Conservation (phyloP, 2,888 invertebrate genomes). For the Anorthoa munda region DNA sequence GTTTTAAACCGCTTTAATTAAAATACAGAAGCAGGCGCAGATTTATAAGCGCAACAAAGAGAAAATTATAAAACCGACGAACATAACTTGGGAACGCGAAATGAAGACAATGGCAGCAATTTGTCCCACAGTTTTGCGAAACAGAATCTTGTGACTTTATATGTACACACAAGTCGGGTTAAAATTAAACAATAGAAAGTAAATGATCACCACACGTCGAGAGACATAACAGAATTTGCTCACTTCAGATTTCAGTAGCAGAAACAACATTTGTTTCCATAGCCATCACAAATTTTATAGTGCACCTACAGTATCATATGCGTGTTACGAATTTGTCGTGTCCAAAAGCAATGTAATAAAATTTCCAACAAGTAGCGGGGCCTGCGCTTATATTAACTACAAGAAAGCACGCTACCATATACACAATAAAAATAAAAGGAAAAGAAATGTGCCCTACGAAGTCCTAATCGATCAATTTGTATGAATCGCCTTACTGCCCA, state of each 20-base stretch:
- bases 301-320: constrained; percentile 20
- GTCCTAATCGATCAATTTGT: constrained; percentile 56
- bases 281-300: constrained; percentile 3
- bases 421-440: constrained; percentile 37
- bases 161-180: constrained; percentile 28
- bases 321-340: constrained; percentile 45
- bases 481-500: constrained; percentile 55
- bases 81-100: constrained; percentile 36
- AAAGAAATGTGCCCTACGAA: constrained; percentile 30
- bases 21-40: constrained; percentile 15
- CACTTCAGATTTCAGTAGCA: neutral
- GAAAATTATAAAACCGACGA: constrained; percentile 50
- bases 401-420: constrained; percentile 50
- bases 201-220: constrained; percentile 13
- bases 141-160: constrained; percentile 31
- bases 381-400: constrained; percentile 31
- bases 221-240: constrained; percentile 14
- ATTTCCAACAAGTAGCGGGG: constrained; percentile 40
- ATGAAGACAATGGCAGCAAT: constrained; percentile 53
- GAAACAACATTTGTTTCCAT: neutral
- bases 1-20: constrained; percentile 33
- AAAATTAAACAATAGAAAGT: constrained; percentile 53
- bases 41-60: constrained; percentile 40
- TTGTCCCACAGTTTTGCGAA: constrained; percentile 59
- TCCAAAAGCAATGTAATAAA: constrained; percentile 42